Evolutionary conservation across 2,113 vertebrate genomes (phyloP).

Genomic region (Trichechus manatus): DNA sequence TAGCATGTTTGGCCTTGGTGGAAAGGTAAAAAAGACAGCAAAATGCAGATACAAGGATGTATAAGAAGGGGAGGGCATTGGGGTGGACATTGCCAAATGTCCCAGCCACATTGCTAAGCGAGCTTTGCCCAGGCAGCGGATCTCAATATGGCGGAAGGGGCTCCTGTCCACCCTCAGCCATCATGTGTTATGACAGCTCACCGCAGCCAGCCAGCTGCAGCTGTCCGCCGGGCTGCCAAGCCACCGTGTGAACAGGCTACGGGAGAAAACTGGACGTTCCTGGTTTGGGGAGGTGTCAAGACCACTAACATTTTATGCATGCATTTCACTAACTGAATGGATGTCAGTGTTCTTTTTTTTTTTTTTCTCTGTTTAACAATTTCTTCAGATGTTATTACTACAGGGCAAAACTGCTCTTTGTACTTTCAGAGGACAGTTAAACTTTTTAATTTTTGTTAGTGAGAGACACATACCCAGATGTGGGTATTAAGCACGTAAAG

Average conservation of each 20-base stretch:
- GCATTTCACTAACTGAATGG: conserved; percentile 63
- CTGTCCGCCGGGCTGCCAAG: conserved; percentile 82
- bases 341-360: fast-evolving
- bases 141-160: conserved; percentile 77
- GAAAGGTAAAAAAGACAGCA: conserved; percentile 61
- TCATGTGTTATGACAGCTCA: conserved; percentile 84
- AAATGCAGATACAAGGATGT: conserved; percentile 49
- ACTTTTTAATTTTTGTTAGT: fast-evolving
- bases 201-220: conserved; percentile 76
- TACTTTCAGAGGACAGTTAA: fast-evolving
- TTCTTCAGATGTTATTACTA: background rate
- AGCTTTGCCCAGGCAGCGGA: conserved; percentile 73
- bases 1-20: conserved; percentile 61
- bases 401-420: fast-evolving
- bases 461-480: background rate
- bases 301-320: conserved; percentile 69
- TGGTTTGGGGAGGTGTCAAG: conserved; percentile 73
- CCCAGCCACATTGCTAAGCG: conserved; percentile 74
- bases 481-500: background rate
- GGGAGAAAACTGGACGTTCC: conserved; percentile 74
- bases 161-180: conserved; percentile 82
- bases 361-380: background rate
- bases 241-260: conserved; percentile 83
- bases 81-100: conserved; percentile 72
- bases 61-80: conserved; percentile 65